Percentiles rank a stretch among this genome's conserved stretches.
Evolutionary conservation across 2,113 vertebrate genomes (phyloP).

Genomic region (Bufo bufo): DNA sequence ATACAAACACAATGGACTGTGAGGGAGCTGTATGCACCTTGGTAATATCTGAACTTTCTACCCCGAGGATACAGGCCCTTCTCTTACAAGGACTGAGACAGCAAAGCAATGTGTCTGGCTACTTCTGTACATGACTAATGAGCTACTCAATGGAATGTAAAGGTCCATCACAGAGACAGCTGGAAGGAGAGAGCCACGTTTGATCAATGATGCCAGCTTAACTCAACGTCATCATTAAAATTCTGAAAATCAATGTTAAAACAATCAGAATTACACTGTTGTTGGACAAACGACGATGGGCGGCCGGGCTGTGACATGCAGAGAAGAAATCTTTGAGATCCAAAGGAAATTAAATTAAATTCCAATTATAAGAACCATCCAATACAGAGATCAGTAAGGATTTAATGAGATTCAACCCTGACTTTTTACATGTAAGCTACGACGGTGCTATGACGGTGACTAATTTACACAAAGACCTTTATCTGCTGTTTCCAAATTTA

Average conservation of each 20-base stretch:
- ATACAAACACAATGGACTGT: neutral
- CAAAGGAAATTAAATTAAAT: conserved; percentile 51
- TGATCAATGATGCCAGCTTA: conserved; percentile 59
- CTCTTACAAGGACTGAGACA: conserved; percentile 44
- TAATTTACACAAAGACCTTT: neutral
- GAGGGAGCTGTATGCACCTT: conserved; percentile 10
- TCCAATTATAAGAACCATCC: conserved; percentile 23
- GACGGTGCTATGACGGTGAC: neutral
- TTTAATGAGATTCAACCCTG: conserved; percentile 26
- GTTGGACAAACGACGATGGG: conserved; percentile 31
- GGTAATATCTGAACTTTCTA: conserved; percentile 54
- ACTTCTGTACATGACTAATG: conserved; percentile 56
- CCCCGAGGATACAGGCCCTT: conserved; percentile 35
- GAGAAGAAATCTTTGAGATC: conserved; percentile 42
- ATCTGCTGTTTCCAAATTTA: neutral
- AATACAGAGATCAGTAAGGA: conserved; percentile 31
- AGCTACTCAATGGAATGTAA: conserved; percentile 57
- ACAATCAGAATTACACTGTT: conserved; percentile 55
- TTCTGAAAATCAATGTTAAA: conserved; percentile 56
- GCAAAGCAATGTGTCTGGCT: conserved; percentile 54
- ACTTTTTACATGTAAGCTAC: conserved; percentile 14
- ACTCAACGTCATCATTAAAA: conserved; percentile 59
- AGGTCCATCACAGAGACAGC: conserved; percentile 54
- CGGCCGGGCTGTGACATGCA: conserved; percentile 42
- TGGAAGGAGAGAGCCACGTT: conserved; percentile 54